Evolutionary conservation across 2,888 invertebrate genomes (phyloP), one percentile per base, ranked within the genome.

Genomic region (Polydrusus cervinus): DNA sequence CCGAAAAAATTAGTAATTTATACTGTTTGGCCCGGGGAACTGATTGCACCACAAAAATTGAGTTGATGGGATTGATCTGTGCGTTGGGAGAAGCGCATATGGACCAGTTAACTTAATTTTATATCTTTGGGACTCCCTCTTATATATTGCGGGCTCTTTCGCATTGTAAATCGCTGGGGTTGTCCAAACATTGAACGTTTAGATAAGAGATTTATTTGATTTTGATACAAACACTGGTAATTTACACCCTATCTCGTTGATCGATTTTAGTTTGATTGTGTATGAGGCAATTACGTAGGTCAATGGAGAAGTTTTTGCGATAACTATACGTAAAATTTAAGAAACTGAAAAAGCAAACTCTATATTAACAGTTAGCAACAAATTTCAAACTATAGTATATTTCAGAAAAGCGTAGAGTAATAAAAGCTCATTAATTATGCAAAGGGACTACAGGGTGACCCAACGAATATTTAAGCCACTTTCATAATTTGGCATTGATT

Each of bases 1-100:
- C 76, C 30, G 43, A 71, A 78, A 69, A 73, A 77, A 74, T 81
- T 82, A 82, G 82, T 82, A 83, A 83, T 83, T 82, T 83, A 83
- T 83, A 82, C 81, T 81, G 82, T 83, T 79, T 76, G 47, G 51
- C 71, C 71, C 25, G 45, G 43, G 62, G 45, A 34, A 25, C 34
- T 53, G 47, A 40, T 67, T 67, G 71, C 47, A 67, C 62, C 67
- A 43, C 68, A 55, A 43, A 75, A 76, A 76, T 76, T 76, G 72
- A 72, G 72, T 76, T 55, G 71, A 45, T 43, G 10, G 51, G 11
- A 38, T 30, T 30, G 64, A 70, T 53, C 67, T 72, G 76, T 72
- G 55, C 72, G 51, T 69, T 69, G 8, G 67, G 76, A 76, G 8
- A 16, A 38, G 71, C 72, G 68, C 71, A 76, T 72, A 68, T 68